Evolutionary conservation across 2,113 vertebrate species (phyloP), one percentile per base, ranked within the genome.

Genomic region (Sceloporus undulatus): DNA sequence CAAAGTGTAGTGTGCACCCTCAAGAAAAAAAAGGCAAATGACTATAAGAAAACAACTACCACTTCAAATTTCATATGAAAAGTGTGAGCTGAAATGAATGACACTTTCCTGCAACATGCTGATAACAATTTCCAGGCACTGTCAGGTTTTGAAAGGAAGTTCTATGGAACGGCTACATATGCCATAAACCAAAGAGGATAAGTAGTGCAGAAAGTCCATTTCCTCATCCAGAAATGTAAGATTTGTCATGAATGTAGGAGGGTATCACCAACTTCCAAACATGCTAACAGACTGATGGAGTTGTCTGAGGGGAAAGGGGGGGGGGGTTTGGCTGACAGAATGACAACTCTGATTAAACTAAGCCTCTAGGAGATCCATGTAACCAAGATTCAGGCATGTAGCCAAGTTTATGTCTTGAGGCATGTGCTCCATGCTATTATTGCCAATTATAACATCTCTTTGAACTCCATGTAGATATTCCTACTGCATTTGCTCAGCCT

Each of bases 381-480:
- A 34, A 34, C 34, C 34, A 34, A 34, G 34, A 48, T 73, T 84
- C 82, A 38, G 29, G 82, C 82, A 84, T 59, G 18, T 56, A 73
- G 56, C 68, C 48, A 68, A 56, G 9, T 56, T 74, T 74, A 52
- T 84, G 48, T 16, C 70, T 85, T 73, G 70, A 85, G 83, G 83
- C 83, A 18, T 75, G 52, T 54, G 59, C 71, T 59, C 70, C 27
- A 25, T 59, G 25, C 71, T 29, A 29, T 83, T 70, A 70, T 68
- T n/a, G 40, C 27, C 82, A 71, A 85, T 75, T 74, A 85, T 23
- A 38, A 11, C 70, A 85, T 62, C 52, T 11, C 52, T 74, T 85
- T 75, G 83, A 75, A 75, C 71, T 14, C 59, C 70, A 85, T 85
- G 83, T 40, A 85, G 56, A 75, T 56, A 85, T 85, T 75, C n/a